Conservation (phyloP, 1,140 invertebrate genomes). For the Pseudomyrmex cubaensis region DNA sequence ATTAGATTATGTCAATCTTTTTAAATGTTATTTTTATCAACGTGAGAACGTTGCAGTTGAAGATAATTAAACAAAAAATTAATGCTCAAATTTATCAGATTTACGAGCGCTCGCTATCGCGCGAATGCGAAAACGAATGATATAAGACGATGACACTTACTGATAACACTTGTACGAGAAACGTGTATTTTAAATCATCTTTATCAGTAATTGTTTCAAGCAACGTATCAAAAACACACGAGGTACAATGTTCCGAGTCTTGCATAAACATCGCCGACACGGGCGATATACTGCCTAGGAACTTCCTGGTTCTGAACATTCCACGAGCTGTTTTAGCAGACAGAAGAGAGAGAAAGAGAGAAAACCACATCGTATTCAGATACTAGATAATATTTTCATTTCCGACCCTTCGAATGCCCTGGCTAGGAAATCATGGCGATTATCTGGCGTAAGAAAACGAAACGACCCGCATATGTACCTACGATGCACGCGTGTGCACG, state of each 20-base stretch:
- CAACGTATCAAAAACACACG: slow-evolving; percentile 34
- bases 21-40: too few species aligned
- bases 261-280: slow-evolving; percentile 45
- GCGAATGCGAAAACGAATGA: neutral
- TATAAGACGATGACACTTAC: neutral
- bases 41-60: too few species aligned
- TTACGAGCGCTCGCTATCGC: neutral
- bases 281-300: slow-evolving; percentile 46
- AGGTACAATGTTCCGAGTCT: slow-evolving; percentile 49
- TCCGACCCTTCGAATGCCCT: slow-evolving; percentile 2
- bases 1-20: too few species aligned
- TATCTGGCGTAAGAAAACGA: slow-evolving; percentile 21
- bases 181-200: slow-evolving; percentile 33
- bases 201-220: slow-evolving; percentile 53
- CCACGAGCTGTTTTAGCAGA: slow-evolving; percentile 20
- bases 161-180: slow-evolving; percentile 4
- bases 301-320: slow-evolving; percentile 59
- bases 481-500: slow-evolving; percentile 1
- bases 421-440: slow-evolving; percentile 25
- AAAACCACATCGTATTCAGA: neutral
- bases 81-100: too few species aligned
- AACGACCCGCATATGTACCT: neutral
- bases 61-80: too few species aligned
- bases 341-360: too few species aligned
- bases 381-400: slow-evolving; percentile 59